Evolutionary conservation across 2,888 invertebrate species (phyloP).

Genomic region (Torymus aiolomorphi): DNA sequence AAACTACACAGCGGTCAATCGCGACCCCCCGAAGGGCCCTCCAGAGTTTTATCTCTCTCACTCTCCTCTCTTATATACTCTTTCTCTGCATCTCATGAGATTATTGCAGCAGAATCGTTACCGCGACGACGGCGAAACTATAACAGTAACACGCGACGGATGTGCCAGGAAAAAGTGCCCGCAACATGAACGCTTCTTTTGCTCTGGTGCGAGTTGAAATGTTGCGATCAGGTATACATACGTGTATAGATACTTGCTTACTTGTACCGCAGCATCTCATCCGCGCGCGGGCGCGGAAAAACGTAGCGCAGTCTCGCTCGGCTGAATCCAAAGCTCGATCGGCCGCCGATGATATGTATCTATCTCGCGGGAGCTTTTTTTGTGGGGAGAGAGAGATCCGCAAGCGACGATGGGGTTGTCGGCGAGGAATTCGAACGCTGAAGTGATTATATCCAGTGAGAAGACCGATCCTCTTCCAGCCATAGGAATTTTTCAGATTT

Average conservation of each 20-base stretch:
- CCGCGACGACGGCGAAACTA: constrained; percentile 24
- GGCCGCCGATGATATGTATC: constrained; percentile 9
- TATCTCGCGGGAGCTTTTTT: neutral
- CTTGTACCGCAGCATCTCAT: neutral
- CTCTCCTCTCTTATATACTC: too few species aligned
- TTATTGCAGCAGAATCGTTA: constrained; percentile 21
- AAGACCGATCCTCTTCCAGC: too few species aligned
- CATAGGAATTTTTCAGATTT: too few species aligned
- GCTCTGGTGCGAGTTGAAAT: constrained; percentile 11
- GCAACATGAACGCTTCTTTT: neutral
- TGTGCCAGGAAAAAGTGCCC: constrained; percentile 17
- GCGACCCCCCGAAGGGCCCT: neutral
- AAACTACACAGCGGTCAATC: too few species aligned
- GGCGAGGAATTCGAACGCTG: too few species aligned
- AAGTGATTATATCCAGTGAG: too few species aligned
- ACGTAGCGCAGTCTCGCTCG: constrained; percentile 26
- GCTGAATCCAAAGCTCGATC: constrained; percentile 13
- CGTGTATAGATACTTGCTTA: too few species aligned
- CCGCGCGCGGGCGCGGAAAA: constrained; percentile 4
- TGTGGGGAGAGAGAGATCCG: neutral
- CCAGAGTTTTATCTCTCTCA: too few species aligned
- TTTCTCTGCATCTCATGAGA: neutral
- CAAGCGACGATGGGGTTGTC: neutral
- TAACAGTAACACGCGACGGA: constrained; percentile 42
- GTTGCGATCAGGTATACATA: too few species aligned